phyloP scores from a whole-genome alignment of 2,888 invertebrate species.

The Cheilosia vulpina region DNA sequence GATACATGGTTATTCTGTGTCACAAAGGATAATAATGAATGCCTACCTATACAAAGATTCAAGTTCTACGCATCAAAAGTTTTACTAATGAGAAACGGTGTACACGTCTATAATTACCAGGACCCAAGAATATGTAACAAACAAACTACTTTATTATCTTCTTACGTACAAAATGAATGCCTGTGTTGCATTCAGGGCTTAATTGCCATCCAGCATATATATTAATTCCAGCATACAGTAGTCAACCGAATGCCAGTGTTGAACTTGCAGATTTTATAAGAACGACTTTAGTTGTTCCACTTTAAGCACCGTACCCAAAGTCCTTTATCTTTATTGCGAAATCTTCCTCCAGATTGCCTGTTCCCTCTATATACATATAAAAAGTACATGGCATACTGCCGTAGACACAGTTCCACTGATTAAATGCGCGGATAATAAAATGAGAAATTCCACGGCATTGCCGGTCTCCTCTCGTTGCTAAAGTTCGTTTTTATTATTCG shows the following conservation, averaged over 20 bases:
- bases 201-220: slow-evolving; percentile 48
- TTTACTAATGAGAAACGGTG: slow-evolving; percentile 43
- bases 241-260: slow-evolving; percentile 29
- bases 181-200: slow-evolving; percentile 25
- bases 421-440: slow-evolving; percentile 70
- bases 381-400: neutral
- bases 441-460: slow-evolving; percentile 56
- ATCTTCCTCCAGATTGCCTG: slow-evolving; percentile 40
- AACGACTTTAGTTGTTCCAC: slow-evolving; percentile 42
- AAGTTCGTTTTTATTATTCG: slow-evolving; percentile 60
- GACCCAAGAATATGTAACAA: slow-evolving; percentile 2
- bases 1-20: too few species aligned
- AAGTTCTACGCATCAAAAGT: slow-evolving; percentile 35
- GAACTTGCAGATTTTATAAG: slow-evolving; percentile 34
- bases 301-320: slow-evolving; percentile 48
- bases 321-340: slow-evolving; percentile 52
- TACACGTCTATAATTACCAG: slow-evolving; percentile 19
- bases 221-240: slow-evolving; percentile 57
- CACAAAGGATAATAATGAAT: slow-evolving; percentile 26
- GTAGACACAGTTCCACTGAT: slow-evolving; percentile 41
- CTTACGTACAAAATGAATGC: neutral
- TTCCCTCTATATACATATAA: neutral
- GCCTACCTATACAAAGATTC: neutral
- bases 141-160: slow-evolving; percentile 25
- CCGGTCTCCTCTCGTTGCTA: slow-evolving; percentile 8